A percentile compares a stretch with the other conserved stretches of the same genome.
phyloP scores from a whole-genome alignment of 2,113 vertebrate genomes.

The Perca schrenkii region DNA sequence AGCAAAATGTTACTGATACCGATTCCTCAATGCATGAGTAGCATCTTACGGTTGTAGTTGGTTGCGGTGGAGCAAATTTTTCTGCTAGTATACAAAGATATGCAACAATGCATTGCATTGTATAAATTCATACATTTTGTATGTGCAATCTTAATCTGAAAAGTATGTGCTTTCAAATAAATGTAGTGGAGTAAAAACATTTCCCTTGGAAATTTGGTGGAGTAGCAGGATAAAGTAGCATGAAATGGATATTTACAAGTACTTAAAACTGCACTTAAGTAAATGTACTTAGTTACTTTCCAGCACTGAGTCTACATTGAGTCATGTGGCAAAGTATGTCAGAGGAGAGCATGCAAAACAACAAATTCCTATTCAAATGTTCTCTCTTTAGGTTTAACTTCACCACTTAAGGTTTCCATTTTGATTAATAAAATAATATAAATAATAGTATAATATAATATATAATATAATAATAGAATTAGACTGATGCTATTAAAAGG shows the following conservation, averaged over 20 bases:
- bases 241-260: not conserved
- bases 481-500: not conserved
- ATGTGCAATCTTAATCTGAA: not conserved
- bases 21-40: not conserved
- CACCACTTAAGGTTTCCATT: not conserved
- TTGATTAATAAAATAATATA: not conserved
- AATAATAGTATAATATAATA: too few relatives aligned
- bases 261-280: not conserved
- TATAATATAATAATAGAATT: not conserved
- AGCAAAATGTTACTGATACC: too few relatives aligned
- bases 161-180: not conserved
- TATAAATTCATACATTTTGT: not conserved
- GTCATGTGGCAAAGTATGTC: not conserved
- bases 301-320: not conserved
- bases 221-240: not conserved
- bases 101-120: too few relatives aligned
- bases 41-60: not conserved
- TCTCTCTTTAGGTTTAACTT: not conserved
- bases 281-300: not conserved
- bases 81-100: too few relatives aligned
- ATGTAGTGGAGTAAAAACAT: not conserved
- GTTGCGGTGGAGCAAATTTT: too few relatives aligned
- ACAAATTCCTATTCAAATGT: not conserved
- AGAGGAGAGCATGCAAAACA: not conserved
- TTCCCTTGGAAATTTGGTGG: not conserved